Conservation (phyloP, 2,888 invertebrate genomes). For the Branchinecta sandiegonensis region DNA sequence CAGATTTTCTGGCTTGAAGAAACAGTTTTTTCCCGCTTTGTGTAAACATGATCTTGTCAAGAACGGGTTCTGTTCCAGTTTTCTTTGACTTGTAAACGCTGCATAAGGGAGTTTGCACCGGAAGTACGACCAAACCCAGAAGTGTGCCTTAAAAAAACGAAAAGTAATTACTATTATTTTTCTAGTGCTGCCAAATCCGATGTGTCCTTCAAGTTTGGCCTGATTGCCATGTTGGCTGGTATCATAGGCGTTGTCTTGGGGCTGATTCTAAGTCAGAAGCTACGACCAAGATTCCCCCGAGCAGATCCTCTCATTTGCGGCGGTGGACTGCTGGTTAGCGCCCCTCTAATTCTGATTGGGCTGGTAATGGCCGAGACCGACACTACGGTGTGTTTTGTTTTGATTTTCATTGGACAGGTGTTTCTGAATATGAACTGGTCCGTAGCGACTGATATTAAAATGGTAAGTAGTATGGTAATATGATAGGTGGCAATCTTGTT, state of each 20-base stretch:
- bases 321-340: conserved; percentile 63
- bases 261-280: conserved; percentile 55
- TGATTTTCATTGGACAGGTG: conserved; percentile 69
- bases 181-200: conserved; percentile 38
- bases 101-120: too few species aligned
- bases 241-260: conserved; percentile 82
- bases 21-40: too few species aligned
- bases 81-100: too few species aligned
- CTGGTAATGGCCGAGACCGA: conserved; percentile 51
- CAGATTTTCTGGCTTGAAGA: too few species aligned
- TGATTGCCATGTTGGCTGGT: conserved; percentile 83
- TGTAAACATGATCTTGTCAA: too few species aligned
- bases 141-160: too few species aligned
- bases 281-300: conserved; percentile 47
- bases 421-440: conserved; percentile 95
- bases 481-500: too few species aligned
- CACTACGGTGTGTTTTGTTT: conserved; percentile 51
- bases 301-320: conserved; percentile 88
- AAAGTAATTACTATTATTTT: too few species aligned
- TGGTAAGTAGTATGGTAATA: conserved; percentile 51
- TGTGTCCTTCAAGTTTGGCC: conserved; percentile 78
- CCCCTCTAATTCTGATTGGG: conserved; percentile 72
- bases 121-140: too few species aligned
- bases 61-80: too few species aligned
- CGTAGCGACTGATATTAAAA: conserved; percentile 87